Percentiles rank a stretch among this genome's conserved stretches.
These are phyloP conservation scores for Calidris pugnax DNA, from an alignment of 2,113 vertebrate species.

Conservation along the genomic window DNA sequence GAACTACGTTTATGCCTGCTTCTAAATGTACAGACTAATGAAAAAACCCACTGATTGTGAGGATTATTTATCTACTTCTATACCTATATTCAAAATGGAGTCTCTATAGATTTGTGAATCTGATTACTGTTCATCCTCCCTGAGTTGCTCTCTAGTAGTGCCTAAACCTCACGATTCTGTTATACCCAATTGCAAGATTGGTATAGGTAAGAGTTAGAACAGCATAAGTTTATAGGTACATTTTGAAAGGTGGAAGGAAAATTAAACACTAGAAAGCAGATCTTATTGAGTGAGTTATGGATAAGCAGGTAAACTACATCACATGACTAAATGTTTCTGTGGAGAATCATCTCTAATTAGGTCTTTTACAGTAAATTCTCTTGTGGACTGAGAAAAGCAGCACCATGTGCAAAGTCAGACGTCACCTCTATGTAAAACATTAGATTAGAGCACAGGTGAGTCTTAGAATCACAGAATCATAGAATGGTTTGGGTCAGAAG, in stretches of 20 bases:
- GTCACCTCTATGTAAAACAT: background rate
- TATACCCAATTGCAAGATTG: background rate
- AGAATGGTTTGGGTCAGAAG: background rate
- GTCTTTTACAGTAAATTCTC: background rate
- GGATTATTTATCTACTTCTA: constrained; percentile 53
- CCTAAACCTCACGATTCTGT: background rate
- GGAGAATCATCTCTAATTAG: background rate
- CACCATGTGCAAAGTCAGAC: background rate
- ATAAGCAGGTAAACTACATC: background rate
- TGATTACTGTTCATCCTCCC: background rate
- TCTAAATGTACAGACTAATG: constrained; percentile 52
- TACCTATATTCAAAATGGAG: constrained; percentile 20
- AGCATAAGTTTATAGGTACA: background rate
- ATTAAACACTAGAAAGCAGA: background rate
- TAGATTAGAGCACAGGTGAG: background rate
- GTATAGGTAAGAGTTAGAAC: background rate
- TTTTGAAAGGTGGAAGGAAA: background rate
- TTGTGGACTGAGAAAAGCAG: background rate
- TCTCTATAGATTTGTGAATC: constrained; percentile 28
- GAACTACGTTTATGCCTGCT: constrained; percentile 41
- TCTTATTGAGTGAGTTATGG: background rate
- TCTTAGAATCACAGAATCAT: background rate
- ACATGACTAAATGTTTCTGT: background rate
- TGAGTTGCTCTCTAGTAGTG: background rate
- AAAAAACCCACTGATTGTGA: constrained; percentile 27